Evolutionary conservation across 2,113 vertebrate genomes (phyloP).

Genomic region (Tragelaphus buxtoni): DNA sequence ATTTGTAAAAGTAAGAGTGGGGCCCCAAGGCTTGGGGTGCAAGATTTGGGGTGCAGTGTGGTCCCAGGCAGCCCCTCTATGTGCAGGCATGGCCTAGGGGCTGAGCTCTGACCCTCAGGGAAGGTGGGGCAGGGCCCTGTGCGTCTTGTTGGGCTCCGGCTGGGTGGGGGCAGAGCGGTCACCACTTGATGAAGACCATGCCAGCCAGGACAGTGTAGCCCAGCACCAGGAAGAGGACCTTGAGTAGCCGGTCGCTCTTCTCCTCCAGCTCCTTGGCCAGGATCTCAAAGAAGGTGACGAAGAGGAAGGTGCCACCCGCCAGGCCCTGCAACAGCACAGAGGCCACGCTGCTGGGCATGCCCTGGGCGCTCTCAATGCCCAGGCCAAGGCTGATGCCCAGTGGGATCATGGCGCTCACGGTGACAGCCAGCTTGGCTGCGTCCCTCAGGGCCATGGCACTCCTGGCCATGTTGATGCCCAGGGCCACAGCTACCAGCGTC

Average conservation of each 20-base stretch:
- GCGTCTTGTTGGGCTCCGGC: accelerated
- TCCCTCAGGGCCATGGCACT: conserved; percentile 81
- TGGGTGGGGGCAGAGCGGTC: background rate
- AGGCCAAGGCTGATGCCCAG: conserved; percentile 87
- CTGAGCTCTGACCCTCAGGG: background rate
- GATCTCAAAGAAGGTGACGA: conserved; percentile 94
- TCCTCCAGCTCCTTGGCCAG: conserved; percentile 92
- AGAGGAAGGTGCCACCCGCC: conserved; percentile 91
- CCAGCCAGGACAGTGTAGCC: conserved; percentile 87
- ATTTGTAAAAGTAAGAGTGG: background rate
- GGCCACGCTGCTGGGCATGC: conserved; percentile 76
- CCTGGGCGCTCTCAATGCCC: conserved; percentile 87
- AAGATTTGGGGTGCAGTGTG: background rate
- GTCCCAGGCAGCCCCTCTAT: background rate
- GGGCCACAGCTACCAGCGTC: conserved; percentile 87
- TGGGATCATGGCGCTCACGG: conserved; percentile 90
- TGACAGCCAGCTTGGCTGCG: conserved; percentile 84
- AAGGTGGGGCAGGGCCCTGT: background rate
- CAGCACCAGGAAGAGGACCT: conserved; percentile 91
- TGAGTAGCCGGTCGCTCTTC: conserved; percentile 88
- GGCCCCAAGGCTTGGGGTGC: background rate
- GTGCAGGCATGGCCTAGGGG: background rate
- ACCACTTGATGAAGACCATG: conserved; percentile 91
- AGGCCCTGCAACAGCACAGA: conserved; percentile 91
- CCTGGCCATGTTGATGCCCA: conserved; percentile 91